Evolutionary conservation across 1,140 invertebrate genomes (phyloP), one percentile per base, ranked within the genome.

Genomic region (Belonocnema kinseyi): DNA sequence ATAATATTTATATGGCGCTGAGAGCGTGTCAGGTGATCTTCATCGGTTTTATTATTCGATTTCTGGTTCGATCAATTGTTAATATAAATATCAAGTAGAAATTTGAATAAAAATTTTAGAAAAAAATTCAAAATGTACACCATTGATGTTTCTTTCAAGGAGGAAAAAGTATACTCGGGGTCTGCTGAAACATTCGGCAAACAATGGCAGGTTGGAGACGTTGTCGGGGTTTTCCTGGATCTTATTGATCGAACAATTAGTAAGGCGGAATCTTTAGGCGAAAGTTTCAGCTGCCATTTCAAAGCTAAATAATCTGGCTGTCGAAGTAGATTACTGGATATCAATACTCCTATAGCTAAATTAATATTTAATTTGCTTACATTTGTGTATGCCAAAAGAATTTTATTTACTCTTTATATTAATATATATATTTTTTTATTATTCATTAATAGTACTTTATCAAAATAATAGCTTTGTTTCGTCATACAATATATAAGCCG

Each of bases 211-310:
- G 94, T 97, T 87, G 96, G 96, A 87, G 97, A 98, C 93, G 96
- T 98, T 90, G 96, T 98, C 87, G 97, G 97, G 80, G 97, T 98
- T 86, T 98, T 98, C 93, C 95, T 98, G 91, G 97, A 99, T 94
- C 93, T 98, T 89, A 97, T 98, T 93, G 97, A 98, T 93, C 95
- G 96, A 90, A 98, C 97, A 87, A 98, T 99, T 94, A 98, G 97
- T 98, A 97, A 96, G 95, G 93, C 87, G 85, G 87, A 90, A 88
- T 83, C 80, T 90, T 89, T 89, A 87, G 87, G 82, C 85, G 82
- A 87, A 87, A 85, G 86, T 88, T 90, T 90, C 83, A 84, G 89
- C 86, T 89, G 86, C 85, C 83, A 89, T 86, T 85, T 81, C 26
- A 85, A 56, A 84, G 84, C 87, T 87, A 85, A 75, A 83, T 76